Base-by-base conservation (phyloP, 2,888 invertebrate species). In the Eutolmus rufibarbis region DNA sequence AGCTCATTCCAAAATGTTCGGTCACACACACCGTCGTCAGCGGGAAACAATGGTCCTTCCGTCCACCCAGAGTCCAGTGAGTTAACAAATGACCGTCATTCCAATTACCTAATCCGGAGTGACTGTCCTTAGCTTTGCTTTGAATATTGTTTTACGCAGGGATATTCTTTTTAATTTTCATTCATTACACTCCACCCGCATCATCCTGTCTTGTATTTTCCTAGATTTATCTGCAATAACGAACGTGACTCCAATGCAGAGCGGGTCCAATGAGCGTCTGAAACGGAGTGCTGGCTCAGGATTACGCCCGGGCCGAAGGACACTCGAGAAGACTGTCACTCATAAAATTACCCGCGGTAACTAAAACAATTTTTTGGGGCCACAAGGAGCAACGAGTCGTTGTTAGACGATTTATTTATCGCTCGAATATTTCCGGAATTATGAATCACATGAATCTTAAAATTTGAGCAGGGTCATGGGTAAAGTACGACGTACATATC, bases 151-250 rank as follows among this genome's bases (percentile, higher is more conserved):
- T 37, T 81, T 28, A 31, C 56, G 34, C 28, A 37, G 16, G 34
- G 79, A 82, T 16, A 82, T 82, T 57, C 57, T 46, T 82, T 82
- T 82, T 82, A 82, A 82, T 82, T 57, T 82, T 82, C 57, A 82
- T 82, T 82, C 82, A 82, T 51, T 82, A 37, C 82, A 82, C 82
- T 82, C 82, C 82, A 37, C 82, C 82, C 66, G 57, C 37, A 57
- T 82, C 82, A 66, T 82, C 57, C 57, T 82, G 57, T 82, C 57
- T 56, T 82, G 57, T 57, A 57, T 37, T 37, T 34, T 82, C 34
- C 66, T 34, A 82, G 82, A 82, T 82, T 82, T 82, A 82, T 82
- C 82, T 57, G 82, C 82, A 82, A 82, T 66, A 66, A 82, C n/a
- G 57, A 34, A 82, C 82, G 82, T 82, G 82, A 82, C 66, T 82